Percentiles rank a stretch among this genome's conserved stretches.
phyloP scores from a whole-genome alignment of 2,797 vertebrate genomes.

The Spheniscus humboldti region DNA sequence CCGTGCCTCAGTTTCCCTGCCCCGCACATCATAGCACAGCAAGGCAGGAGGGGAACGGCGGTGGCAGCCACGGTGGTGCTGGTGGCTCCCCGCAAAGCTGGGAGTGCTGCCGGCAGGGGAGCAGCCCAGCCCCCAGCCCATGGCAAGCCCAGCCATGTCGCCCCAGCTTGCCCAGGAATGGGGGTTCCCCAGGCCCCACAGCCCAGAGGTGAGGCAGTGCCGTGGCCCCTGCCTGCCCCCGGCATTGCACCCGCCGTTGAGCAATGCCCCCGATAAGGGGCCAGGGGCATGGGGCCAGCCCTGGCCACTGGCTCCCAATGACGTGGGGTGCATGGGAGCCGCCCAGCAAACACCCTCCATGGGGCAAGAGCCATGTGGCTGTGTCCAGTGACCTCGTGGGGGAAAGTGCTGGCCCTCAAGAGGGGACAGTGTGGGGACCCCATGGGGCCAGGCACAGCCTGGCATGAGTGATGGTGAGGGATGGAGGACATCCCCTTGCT shows the following conservation, averaged over 20 bases:
- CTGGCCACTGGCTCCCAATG: slow-evolving; percentile 3
- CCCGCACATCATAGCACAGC: neutral
- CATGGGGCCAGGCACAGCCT: neutral
- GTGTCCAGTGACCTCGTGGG: neutral
- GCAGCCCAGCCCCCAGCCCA: neutral
- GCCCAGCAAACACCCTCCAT: slow-evolving; percentile 19
- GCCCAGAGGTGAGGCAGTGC: neutral
- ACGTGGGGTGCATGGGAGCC: neutral
- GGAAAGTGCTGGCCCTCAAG: neutral
- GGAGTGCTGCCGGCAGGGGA: neutral
- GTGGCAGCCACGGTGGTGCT: neutral
- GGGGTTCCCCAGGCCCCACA: neutral
- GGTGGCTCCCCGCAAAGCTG: neutral
- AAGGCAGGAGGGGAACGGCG: neutral
- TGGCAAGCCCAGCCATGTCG: neutral
- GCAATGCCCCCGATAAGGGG: slow-evolving; percentile 28
- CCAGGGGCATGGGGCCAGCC: neutral
- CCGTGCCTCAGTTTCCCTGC: neutral
- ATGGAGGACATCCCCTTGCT: neutral
- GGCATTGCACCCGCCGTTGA: neutral
- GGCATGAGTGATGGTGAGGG: fast-evolving
- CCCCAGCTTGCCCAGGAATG: neutral
- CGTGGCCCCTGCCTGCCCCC: neutral
- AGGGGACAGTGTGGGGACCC: no score
- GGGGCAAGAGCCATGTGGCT: neutral